phyloP scores from a whole-genome alignment of 1,140 invertebrate species.

The Hyposmocoma kahamanoa region DNA sequence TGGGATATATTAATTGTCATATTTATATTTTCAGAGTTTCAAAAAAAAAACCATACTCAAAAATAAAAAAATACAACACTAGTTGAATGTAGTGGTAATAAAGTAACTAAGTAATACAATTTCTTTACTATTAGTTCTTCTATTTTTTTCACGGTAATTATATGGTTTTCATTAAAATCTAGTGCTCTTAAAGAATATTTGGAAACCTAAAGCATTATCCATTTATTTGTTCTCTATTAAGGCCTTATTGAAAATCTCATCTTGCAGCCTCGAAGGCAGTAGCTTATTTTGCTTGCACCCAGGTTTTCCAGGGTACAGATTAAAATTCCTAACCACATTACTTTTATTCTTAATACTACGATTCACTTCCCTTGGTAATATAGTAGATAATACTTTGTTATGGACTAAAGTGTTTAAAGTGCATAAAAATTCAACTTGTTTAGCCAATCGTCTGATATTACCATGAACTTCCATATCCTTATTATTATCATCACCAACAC shows the following conservation, averaged over 20 bases:
- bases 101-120: too few relatives aligned
- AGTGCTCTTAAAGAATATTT: constrained; percentile 31
- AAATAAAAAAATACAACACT: too few relatives aligned
- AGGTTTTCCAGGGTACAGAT: constrained; percentile 43
- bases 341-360: constrained; percentile 40
- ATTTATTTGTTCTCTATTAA: constrained; percentile 42
- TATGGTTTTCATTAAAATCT: constrained; percentile 47
- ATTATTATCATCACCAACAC: constrained; percentile 78
- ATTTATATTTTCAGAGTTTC: constrained; percentile 21
- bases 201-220: constrained; percentile 34
- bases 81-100: too few relatives aligned
- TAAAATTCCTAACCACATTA: constrained; percentile 34
- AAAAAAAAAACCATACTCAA: constrained; percentile 6
- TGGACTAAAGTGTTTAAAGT: constrained; percentile 57
- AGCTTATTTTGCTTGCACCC: constrained; percentile 42
- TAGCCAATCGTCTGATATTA: constrained; percentile 59
- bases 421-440: constrained; percentile 66
- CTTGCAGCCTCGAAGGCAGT: constrained; percentile 38
- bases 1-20: too few relatives aligned
- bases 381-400: constrained; percentile 40
- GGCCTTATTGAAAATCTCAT: constrained; percentile 53
- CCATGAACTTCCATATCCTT: constrained; percentile 74
- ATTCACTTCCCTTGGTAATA: constrained; percentile 40
- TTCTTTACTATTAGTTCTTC: constrained; percentile 17
- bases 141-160: constrained; percentile 26